phyloP scores from a whole-genome alignment of 2,888 invertebrate species.

The Phengaris alcon region DNA sequence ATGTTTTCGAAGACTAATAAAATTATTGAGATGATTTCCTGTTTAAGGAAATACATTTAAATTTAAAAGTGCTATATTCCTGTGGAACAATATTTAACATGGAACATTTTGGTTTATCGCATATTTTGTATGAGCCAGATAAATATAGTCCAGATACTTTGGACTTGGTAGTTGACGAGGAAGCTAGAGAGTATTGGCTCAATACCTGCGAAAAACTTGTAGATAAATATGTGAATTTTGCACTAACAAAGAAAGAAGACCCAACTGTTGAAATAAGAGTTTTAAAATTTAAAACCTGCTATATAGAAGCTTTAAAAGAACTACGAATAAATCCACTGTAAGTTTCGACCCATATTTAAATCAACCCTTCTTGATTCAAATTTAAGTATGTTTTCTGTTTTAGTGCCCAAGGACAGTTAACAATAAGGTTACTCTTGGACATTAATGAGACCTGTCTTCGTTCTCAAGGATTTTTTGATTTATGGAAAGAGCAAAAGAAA shows the following conservation, averaged over 20 bases:
- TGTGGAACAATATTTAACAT: constrained; percentile 48
- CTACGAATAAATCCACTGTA: constrained; percentile 89
- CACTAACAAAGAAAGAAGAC: constrained; percentile 86
- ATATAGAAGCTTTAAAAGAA: constrained; percentile 87
- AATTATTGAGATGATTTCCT: constrained; percentile 58
- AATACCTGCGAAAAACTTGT: constrained; percentile 92
- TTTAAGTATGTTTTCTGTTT: constrained; percentile 37
- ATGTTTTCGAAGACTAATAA: constrained; percentile 61
- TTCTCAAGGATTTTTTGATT: constrained; percentile 95
- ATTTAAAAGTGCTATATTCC: constrained; percentile 32
- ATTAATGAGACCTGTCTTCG: constrained; percentile 94
- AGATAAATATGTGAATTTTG: constrained; percentile 90
- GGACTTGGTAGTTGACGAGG: constrained; percentile 90
- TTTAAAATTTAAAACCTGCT: constrained; percentile 89
- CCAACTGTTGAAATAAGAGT: constrained; percentile 89
- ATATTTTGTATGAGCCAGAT: constrained; percentile 85
- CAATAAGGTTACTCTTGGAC: constrained; percentile 93
- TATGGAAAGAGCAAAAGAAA: constrained; percentile 91
- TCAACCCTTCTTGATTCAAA: neutral
- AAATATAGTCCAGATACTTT: constrained; percentile 95
- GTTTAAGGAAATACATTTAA: constrained; percentile 47
- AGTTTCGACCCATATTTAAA: constrained; percentile 51
- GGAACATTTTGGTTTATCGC: constrained; percentile 71
- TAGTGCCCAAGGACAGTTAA: constrained; percentile 88
- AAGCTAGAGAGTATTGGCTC: constrained; percentile 95